A percentile compares a stretch with the other conserved stretches of the same genome.
Evolutionary conservation across 1,140 invertebrate genomes (phyloP).

Genomic region (Doryteuthis pealeii): DNA sequence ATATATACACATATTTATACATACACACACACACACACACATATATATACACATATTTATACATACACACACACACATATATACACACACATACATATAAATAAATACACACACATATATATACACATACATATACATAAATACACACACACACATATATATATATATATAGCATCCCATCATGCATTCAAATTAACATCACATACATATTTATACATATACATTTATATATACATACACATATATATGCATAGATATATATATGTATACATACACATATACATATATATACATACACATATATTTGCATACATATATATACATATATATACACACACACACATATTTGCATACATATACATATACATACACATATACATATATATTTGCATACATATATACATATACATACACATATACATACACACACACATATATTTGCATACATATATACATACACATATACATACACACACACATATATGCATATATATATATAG

Average conservation of each 20-base stretch:
- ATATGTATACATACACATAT: not conserved
- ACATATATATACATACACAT: not conserved
- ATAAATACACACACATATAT: not conserved
- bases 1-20: not conserved
- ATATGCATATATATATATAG: too few species aligned
- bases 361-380: not conserved
- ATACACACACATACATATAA: not conserved
- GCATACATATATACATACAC: too few species aligned
- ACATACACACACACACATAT: not conserved
- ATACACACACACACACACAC: not conserved
- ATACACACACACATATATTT: too few species aligned
- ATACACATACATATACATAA: not conserved
- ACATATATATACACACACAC: too few species aligned
- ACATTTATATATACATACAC: not conserved
- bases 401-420: too few species aligned
- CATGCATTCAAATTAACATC: not conserved
- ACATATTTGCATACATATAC: not conserved
- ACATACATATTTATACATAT: not conserved
- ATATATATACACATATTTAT: too few species aligned
- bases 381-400: too few species aligned
- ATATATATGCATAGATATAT: not conserved
- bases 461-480: too few species aligned
- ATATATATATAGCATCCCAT: not conserved
- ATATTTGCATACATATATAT: too few species aligned
- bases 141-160: not conserved